Conservation (phyloP, 2,888 invertebrate genomes). For the Furcula furcula region DNA sequence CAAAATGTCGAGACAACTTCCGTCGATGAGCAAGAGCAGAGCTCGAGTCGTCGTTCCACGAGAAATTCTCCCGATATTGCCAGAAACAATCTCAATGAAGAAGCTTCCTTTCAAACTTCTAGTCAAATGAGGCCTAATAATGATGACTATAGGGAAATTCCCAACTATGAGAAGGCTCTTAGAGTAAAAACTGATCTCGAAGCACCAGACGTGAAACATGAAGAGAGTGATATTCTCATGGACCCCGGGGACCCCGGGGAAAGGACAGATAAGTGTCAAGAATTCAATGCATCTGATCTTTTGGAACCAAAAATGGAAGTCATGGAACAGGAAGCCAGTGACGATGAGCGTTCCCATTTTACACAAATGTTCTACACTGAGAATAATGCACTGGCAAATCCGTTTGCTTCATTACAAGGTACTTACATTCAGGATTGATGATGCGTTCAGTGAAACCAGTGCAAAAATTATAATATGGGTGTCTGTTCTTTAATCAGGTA, state of each 20-base stretch:
- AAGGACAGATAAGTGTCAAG: constrained; percentile 65
- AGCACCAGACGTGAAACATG: constrained; percentile 75
- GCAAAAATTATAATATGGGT: not conserved
- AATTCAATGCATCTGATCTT: constrained; percentile 72
- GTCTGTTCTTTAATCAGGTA: constrained; percentile 49
- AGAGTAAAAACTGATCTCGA: constrained; percentile 82
- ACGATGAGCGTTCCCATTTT: constrained; percentile 82
- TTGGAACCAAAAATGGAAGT: constrained; percentile 87
- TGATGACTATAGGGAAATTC: constrained; percentile 77
- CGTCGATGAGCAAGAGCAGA: constrained; percentile 72
- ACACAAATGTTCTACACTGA: constrained; percentile 70
- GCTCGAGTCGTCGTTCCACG: constrained; percentile 68
- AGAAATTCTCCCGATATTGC: constrained; percentile 80
- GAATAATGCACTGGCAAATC: constrained; percentile 71
- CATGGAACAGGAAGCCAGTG: constrained; percentile 86
- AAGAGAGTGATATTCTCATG: constrained; percentile 72
- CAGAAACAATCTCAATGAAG: constrained; percentile 81
- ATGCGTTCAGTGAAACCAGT: not conserved
- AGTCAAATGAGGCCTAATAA: constrained; percentile 82
- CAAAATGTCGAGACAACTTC: constrained; percentile 77
- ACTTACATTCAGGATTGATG: too few relatives aligned
- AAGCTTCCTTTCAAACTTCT: constrained; percentile 80
- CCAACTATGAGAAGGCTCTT: constrained; percentile 72
- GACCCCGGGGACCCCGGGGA: constrained; percentile 72
- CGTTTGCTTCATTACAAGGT: constrained; percentile 76